Conservation (phyloP, 2,797 vertebrate genomes). For the Oceanodroma leucorhoa region DNA sequence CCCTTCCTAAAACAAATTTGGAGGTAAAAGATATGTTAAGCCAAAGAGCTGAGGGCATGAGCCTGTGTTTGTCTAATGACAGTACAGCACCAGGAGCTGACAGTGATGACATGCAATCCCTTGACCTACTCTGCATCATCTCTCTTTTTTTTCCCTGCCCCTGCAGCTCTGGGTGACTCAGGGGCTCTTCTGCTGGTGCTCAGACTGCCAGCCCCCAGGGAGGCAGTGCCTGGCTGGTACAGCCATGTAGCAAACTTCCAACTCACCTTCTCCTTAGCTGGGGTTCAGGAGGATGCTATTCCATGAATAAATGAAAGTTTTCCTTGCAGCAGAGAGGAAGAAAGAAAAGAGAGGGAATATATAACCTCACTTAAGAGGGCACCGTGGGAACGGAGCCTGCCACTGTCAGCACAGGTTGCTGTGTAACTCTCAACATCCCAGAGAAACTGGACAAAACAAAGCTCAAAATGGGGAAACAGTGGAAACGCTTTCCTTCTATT, state of each 20-base stretch:
- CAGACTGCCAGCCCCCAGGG: neutral
- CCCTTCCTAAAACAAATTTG: neutral
- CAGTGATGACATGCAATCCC: neutral
- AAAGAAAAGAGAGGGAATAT: neutral
- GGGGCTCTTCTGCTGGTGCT: neutral
- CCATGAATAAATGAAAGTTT: neutral
- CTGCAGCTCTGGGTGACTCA: neutral
- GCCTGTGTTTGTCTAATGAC: neutral
- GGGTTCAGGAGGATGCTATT: neutral
- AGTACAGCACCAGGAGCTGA: neutral
- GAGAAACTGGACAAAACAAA: neutral
- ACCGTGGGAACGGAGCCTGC: neutral
- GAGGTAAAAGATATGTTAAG: neutral
- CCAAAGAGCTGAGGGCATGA: neutral
- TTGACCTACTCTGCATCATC: neutral
- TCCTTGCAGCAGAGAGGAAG: neutral
- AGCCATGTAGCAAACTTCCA: neutral
- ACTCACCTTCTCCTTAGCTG: neutral
- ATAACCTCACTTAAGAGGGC: neutral
- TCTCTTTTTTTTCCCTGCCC: neutral
- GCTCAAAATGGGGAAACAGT: neutral
- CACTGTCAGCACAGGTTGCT: neutral
- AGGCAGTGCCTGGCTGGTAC: neutral
- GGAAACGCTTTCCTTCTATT: neutral
- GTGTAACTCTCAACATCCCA: neutral